These are phyloP conservation scores for Stichodactyla mertensii DNA, from an alignment of 64 coral and sea anemone genomes.

Conservation along the genomic window DNA sequence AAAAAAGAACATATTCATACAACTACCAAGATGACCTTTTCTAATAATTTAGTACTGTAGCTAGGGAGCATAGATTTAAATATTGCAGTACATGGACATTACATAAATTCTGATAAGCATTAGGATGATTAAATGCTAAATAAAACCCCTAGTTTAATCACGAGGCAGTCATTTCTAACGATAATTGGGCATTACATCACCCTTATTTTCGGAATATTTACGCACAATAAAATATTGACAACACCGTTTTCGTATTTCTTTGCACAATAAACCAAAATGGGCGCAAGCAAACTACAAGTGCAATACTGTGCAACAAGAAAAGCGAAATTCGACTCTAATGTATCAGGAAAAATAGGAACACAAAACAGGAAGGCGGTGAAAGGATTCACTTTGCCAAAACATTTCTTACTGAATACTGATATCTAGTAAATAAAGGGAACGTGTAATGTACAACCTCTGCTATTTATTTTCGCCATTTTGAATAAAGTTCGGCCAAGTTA, in stretches of 20 bases:
- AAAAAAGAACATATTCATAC: no score
- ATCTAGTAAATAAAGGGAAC: no score
- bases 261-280: no score
- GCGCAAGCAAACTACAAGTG: not conserved
- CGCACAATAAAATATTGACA: not conserved
- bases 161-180: not conserved
- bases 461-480: constrained; percentile 6
- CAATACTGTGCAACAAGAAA: not conserved
- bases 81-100: no score
- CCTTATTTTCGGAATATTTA: not conserved
- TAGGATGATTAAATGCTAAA: not conserved
- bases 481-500: not conserved
- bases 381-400: not conserved
- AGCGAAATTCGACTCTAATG: not conserved
- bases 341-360: not conserved
- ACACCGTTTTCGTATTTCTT: not conserved
- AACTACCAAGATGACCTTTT: no score
- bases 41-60: no score
- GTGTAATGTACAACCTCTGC: not conserved
- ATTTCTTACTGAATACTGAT: not conserved
- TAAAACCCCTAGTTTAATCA: not conserved
- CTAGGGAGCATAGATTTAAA: no score
- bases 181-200: not conserved
- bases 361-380: not conserved
- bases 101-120: not conserved